Conservation (phyloP, 2,113 vertebrate species). For the Corynorhinus townsendii region DNA sequence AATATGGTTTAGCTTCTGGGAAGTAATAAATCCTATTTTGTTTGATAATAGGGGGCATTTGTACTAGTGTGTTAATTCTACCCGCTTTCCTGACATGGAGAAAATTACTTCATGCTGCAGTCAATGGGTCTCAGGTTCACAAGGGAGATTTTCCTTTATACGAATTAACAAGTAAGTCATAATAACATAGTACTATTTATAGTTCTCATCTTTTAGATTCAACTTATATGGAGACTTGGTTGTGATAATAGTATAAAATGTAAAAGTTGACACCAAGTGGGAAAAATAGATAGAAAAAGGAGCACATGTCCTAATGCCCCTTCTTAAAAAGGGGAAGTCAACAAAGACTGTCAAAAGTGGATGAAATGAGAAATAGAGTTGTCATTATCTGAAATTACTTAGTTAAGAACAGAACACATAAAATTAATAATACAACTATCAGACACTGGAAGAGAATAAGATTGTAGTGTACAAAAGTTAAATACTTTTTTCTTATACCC, state of each 20-base stretch:
- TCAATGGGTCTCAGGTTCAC: not conserved
- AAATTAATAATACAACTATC: slow-evolving; percentile 7
- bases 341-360: not conserved
- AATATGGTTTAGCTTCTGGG: not conserved
- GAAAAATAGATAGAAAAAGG: not conserved
- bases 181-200: not conserved
- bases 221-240: not conserved
- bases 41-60: slow-evolving; percentile 23
- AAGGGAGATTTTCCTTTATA: slow-evolving; percentile 8
- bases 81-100: not conserved
- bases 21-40: slow-evolving; percentile 9
- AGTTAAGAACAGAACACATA: not conserved
- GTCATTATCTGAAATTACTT: not conserved
- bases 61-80: not conserved
- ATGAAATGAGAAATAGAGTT: not conserved
- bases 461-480: not conserved
- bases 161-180: slow-evolving; percentile 21
- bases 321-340: not conserved
- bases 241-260: not conserved
- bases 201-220: slow-evolving; percentile 29
- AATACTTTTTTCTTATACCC: not conserved
- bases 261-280: not conserved
- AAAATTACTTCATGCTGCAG: slow-evolving; percentile 11
- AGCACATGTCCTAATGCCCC: not conserved
- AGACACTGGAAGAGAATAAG: slow-evolving; percentile 5